phyloP scores from a whole-genome alignment of 2,113 vertebrate genomes.

The Halcyon malimbica region DNA sequence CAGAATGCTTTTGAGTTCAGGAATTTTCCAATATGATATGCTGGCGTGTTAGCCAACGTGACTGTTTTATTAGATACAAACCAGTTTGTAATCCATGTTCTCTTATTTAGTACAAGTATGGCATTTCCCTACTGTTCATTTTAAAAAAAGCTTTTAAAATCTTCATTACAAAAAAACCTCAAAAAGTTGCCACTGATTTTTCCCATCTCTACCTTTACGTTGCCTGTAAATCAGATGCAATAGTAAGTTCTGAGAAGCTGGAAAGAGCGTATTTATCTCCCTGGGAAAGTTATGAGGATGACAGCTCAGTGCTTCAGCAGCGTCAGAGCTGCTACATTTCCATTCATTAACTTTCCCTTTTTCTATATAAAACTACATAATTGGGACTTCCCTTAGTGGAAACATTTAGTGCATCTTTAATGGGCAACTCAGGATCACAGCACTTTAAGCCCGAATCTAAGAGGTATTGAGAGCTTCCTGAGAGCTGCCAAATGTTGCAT shows the following conservation, averaged over 20 bases:
- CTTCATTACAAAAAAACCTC: constrained; percentile 26
- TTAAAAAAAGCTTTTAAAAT: not conserved
- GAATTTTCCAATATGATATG: not conserved
- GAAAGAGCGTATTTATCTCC: constrained; percentile 51
- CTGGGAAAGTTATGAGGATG: constrained; percentile 45
- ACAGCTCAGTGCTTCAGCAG: constrained; percentile 27
- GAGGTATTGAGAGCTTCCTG: constrained; percentile 49
- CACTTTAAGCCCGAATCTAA: constrained; percentile 25
- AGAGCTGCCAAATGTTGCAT: constrained; percentile 20
- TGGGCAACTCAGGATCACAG: constrained; percentile 25
- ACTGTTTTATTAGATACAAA: not conserved
- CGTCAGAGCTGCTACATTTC: constrained; percentile 54
- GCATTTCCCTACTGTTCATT: not conserved
- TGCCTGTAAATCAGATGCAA: constrained; percentile 47
- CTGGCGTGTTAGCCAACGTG: not conserved
- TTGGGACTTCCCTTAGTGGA: constrained; percentile 63
- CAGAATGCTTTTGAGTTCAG: not conserved
- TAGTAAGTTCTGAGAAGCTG: constrained; percentile 48
- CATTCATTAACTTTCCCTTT: constrained; percentile 57
- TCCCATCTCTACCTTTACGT: not conserved
- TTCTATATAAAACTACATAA: constrained; percentile 54
- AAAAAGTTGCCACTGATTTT: not conserved
- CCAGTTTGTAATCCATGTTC: not conserved
- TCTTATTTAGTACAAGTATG: not conserved
- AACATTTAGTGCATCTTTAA: constrained; percentile 55